A percentile compares a stretch with the other conserved stretches of the same genome.
Conservation (phyloP, 1,140 invertebrate genomes). For the Drosophila cardini region DNA sequence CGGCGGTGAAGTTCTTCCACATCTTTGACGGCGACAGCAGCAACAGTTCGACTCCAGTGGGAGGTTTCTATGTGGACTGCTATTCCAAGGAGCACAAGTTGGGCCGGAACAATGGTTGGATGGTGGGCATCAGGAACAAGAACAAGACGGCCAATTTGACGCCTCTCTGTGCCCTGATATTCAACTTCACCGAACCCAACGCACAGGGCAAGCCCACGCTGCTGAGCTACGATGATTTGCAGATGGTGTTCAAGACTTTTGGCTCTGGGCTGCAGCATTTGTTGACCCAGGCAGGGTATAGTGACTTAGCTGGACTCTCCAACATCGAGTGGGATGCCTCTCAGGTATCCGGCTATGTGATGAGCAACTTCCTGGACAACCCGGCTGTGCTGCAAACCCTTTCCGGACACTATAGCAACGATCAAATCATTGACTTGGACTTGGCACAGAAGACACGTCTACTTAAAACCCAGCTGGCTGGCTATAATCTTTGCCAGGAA, state of each 20-base stretch:
- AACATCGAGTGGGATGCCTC: constrained; percentile 97
- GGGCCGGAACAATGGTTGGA: constrained; percentile 88
- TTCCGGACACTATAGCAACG: constrained; percentile 90
- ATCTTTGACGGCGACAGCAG: constrained; percentile 89
- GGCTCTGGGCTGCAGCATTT: constrained; percentile 93
- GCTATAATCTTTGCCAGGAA: constrained; percentile 91
- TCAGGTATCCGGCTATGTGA: constrained; percentile 91
- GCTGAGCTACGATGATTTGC: constrained; percentile 91
- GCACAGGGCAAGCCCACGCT: constrained; percentile 88
- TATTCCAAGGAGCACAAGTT: constrained; percentile 88
- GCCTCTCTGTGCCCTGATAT: constrained; percentile 92
- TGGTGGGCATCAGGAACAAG: constrained; percentile 88
- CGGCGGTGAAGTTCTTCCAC: constrained; percentile 93
- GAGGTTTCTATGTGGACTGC: constrained; percentile 93
- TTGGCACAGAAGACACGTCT: constrained; percentile 88
- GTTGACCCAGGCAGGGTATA: constrained; percentile 91
- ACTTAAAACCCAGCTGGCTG: constrained; percentile 90
- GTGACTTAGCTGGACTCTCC: constrained; percentile 92
- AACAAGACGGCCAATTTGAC: constrained; percentile 87
- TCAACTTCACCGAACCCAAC: constrained; percentile 90
- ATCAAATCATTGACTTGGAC: constrained; percentile 89
- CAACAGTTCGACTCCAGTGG: constrained; percentile 87
- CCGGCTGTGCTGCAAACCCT: constrained; percentile 89
- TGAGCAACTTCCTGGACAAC: constrained; percentile 93
- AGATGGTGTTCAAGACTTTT: constrained; percentile 92